Conservation (phyloP, 1,140 invertebrate genomes). For the Drosophila eugracilis region DNA sequence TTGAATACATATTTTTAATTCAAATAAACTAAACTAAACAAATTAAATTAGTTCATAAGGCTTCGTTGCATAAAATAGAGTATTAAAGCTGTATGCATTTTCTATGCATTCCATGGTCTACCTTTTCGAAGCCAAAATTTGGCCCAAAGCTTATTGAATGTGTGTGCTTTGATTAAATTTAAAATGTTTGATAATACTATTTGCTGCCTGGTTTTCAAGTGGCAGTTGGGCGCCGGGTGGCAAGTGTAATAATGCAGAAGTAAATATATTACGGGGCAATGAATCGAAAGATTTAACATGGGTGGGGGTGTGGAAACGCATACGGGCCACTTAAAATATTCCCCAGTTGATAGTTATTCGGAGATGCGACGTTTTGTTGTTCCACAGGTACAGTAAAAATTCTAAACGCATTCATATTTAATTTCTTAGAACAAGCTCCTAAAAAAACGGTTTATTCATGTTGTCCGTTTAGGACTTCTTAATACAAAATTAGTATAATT, state of each 20-base stretch:
- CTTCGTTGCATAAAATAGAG: not conserved
- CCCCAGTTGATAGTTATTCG: not conserved
- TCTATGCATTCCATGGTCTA: constrained; percentile 9
- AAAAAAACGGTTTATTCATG: too few relatives aligned
- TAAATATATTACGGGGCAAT: constrained; percentile 42
- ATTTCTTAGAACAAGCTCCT: too few relatives aligned
- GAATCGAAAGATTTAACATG: constrained; percentile 10
- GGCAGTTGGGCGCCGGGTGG: constrained; percentile 1
- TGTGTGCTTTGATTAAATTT: constrained; percentile 75
- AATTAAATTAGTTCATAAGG: not conserved
- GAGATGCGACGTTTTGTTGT: constrained; percentile 1
- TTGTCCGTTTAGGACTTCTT: too few relatives aligned
- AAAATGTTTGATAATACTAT: constrained; percentile 74
- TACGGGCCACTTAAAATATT: constrained; percentile 18
- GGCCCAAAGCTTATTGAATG: constrained; percentile 57
- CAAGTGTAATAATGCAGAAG: constrained; percentile 55
- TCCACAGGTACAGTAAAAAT: not conserved
- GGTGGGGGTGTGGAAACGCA: constrained; percentile 1
- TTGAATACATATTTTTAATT: too few relatives aligned
- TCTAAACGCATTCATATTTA: too few relatives aligned
- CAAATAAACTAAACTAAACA: too few relatives aligned
- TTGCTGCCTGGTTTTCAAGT: constrained; percentile 42
- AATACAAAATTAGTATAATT: too few relatives aligned
- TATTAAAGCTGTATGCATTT: too few relatives aligned
- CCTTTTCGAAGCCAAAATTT: constrained; percentile 49